These are phyloP conservation scores for Trachelus stipa DNA, from an alignment of 2,888 invertebrate species.

Conservation along the genomic window DNA sequence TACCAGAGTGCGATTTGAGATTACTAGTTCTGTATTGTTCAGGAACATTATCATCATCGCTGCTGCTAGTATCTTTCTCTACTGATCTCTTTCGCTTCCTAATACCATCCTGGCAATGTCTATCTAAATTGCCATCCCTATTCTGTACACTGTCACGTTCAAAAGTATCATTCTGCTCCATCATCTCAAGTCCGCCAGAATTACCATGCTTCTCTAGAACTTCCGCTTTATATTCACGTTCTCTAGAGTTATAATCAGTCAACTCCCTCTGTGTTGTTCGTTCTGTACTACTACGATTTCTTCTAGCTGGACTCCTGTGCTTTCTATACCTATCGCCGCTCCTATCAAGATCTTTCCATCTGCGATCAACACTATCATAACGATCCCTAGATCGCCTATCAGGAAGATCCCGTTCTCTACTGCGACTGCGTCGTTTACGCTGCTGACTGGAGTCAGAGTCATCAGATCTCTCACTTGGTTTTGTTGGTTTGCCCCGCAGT, in stretches of 20 bases:
- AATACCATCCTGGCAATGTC: not conserved
- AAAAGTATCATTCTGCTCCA: not conserved
- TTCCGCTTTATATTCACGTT: not conserved
- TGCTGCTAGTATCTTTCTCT: constrained; percentile 18
- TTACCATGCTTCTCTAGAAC: not conserved
- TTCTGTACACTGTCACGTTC: not conserved
- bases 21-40: constrained; percentile 41
- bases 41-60: constrained; percentile 38
- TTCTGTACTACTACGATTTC: constrained; percentile 8
- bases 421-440: constrained; percentile 53
- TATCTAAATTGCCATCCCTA: not conserved
- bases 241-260: not conserved
- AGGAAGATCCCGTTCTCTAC: constrained; percentile 44
- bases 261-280: not conserved
- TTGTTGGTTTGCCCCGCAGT: constrained; percentile 31
- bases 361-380: constrained; percentile 51
- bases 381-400: constrained; percentile 48
- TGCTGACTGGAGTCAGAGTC: constrained; percentile 48
- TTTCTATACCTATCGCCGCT: constrained; percentile 19
- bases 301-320: constrained; percentile 14
- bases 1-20: constrained; percentile 23
- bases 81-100: constrained; percentile 18
- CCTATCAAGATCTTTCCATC: constrained; percentile 26
- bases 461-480: constrained; percentile 40
- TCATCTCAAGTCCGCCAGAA: not conserved